Evolutionary conservation across 2,797 vertebrate genomes (phyloP).

Genomic region (Eleutherodactylus coqui): DNA sequence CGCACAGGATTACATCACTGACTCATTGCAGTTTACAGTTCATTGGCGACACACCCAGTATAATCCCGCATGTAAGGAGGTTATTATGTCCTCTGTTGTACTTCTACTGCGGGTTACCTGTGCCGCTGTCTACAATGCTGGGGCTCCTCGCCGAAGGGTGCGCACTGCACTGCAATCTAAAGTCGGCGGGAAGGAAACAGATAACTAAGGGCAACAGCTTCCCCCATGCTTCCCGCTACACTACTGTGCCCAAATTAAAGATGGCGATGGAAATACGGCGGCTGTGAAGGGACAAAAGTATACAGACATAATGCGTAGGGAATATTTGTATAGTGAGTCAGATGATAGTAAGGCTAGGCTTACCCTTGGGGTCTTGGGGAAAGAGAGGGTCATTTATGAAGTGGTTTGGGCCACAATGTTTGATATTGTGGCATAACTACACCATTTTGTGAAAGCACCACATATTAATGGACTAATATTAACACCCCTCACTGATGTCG

Average conservation of each 20-base stretch:
- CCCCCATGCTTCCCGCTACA: fast-evolving
- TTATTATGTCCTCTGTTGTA: neutral
- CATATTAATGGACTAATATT: no score
- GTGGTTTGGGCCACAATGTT: no score
- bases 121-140: neutral
- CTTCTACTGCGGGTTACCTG: neutral
- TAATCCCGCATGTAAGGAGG: neutral
- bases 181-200: conserved; percentile 18
- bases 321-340: no score
- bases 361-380: no score
- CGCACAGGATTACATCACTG: neutral
- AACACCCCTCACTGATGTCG: no score
- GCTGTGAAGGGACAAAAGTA: neutral
- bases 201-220: neutral
- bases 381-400: no score
- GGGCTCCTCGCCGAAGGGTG: no score
- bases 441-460: no score
- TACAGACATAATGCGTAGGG: neutral
- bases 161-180: neutral
- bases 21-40: neutral
- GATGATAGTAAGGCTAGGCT: no score
- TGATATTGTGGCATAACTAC: no score
- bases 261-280: conserved; percentile 23
- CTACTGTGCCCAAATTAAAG: conserved; percentile 13
- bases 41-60: neutral